Evolutionary conservation across 2,888 invertebrate genomes (phyloP).

Genomic region (Cantharis flavilabris): DNA sequence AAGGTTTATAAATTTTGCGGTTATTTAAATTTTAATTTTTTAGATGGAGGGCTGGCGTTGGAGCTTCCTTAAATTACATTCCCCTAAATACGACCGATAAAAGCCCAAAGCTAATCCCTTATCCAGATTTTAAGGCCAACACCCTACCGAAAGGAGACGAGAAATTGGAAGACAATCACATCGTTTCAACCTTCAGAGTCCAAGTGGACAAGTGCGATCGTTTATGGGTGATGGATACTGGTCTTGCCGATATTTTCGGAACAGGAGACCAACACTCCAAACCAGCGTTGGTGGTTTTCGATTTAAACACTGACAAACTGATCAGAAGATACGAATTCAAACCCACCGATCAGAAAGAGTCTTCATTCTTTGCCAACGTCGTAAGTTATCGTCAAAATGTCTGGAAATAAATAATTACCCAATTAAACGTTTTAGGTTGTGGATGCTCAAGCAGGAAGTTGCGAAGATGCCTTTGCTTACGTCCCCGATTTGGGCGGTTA

Average conservation of each 20-base stretch:
- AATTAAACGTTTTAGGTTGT: slow-evolving; percentile 60
- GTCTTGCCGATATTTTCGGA: slow-evolving; percentile 75
- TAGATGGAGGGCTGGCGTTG: slow-evolving; percentile 70
- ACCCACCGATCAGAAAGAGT: slow-evolving; percentile 68
- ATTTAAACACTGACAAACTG: slow-evolving; percentile 75
- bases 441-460: slow-evolving; percentile 70
- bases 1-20: background rate
- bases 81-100: slow-evolving; percentile 61
- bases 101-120: slow-evolving; percentile 75
- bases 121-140: slow-evolving; percentile 80
- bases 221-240: slow-evolving; percentile 83
- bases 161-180: slow-evolving; percentile 60
- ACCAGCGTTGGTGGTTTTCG: slow-evolving; percentile 71
- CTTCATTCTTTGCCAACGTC: slow-evolving; percentile 81
- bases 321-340: slow-evolving; percentile 72
- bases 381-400: slow-evolving; percentile 57
- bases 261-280: slow-evolving; percentile 64
- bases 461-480: slow-evolving; percentile 77
- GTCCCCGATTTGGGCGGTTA: slow-evolving; percentile 77
- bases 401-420: background rate
- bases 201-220: slow-evolving; percentile 77
- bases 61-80: slow-evolving; percentile 71
- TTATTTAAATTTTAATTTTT: slow-evolving; percentile 30
- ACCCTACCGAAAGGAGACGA: slow-evolving; percentile 65
- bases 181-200: slow-evolving; percentile 75